These are phyloP conservation scores for Gambusia yucatana DNA, from an alignment of 2,797 vertebrate species.

Conservation along the genomic window DNA sequence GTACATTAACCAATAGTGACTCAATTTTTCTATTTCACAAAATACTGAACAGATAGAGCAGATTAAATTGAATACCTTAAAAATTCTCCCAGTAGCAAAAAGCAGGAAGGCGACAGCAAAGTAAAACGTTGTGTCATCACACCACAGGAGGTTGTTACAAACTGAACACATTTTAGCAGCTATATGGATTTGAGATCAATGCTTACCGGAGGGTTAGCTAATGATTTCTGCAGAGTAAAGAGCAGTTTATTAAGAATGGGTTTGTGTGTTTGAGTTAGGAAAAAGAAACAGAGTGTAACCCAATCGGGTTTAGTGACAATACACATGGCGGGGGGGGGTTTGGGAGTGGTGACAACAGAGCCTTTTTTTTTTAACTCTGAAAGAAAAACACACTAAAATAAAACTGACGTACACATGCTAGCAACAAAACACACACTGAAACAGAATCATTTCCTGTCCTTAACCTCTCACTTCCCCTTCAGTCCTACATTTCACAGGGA, in stretches of 20 bases:
- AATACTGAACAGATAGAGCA: constrained; percentile 5
- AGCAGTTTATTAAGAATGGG: constrained; percentile 34
- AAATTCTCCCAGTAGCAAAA: constrained; percentile 9
- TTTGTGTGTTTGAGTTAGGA: constrained; percentile 33
- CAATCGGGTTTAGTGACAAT: constrained; percentile 75
- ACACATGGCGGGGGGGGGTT: constrained; percentile 58
- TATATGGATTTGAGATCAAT: constrained; percentile 33
- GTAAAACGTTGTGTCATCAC: constrained; percentile 10
- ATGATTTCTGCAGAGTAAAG: constrained; percentile 47
- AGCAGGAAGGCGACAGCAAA: constrained; percentile 11
- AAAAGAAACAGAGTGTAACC: constrained; percentile 62
- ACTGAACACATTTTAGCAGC: constrained; percentile 26
- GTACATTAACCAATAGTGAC: background rate
- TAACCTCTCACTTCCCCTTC: constrained; percentile 51
- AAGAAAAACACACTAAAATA: constrained; percentile 51
- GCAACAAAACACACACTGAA: constrained; percentile 27
- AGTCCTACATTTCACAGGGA: constrained; percentile 15
- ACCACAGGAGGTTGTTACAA: constrained; percentile 13
- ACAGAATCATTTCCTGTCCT: constrained; percentile 28
- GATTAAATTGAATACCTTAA: constrained; percentile 1
- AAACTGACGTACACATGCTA: constrained; percentile 42
- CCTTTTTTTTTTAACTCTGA: constrained; percentile 75
- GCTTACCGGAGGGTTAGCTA: constrained; percentile 55
- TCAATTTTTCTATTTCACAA: background rate
- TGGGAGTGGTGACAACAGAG: constrained; percentile 67